These are phyloP conservation scores for Dryobotodes eremita DNA, from an alignment of 2,888 invertebrate species.

Conservation along the genomic window DNA sequence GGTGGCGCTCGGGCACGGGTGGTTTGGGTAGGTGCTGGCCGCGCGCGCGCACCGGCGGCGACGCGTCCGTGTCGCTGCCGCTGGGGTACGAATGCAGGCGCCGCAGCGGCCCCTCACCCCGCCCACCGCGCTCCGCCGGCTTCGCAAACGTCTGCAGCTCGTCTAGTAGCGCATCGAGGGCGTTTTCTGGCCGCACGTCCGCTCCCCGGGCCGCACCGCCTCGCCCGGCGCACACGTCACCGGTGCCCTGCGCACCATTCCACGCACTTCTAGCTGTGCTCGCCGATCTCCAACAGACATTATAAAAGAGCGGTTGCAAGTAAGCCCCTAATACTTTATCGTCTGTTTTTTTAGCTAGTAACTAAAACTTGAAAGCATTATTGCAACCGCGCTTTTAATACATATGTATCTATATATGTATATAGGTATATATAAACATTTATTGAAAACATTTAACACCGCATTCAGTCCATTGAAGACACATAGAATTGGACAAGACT, in stretches of 20 bases:
- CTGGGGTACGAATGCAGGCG: constrained; percentile 96
- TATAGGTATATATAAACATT: constrained; percentile 55
- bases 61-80: constrained; percentile 95
- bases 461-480: constrained; percentile 85
- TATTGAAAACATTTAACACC: constrained; percentile 81
- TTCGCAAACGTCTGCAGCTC: constrained; percentile 97
- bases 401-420: constrained; percentile 35
- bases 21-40: constrained; percentile 92
- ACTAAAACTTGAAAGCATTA: constrained; percentile 43
- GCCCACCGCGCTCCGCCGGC: constrained; percentile 86
- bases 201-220: constrained; percentile 76
- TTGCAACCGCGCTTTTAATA: constrained; percentile 82
- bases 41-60: constrained; percentile 93
- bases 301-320: constrained; percentile 85
- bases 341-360: constrained; percentile 13
- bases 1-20: constrained; percentile 95
- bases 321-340: constrained; percentile 53
- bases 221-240: constrained; percentile 81
- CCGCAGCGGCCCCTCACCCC: constrained; percentile 91
- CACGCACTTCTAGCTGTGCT: constrained; percentile 84
- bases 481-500: constrained; percentile 83
- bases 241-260: constrained; percentile 87
- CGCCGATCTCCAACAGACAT: constrained; percentile 78
- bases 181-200: constrained; percentile 95
- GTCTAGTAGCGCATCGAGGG: constrained; percentile 99